phyloP scores from a whole-genome alignment of 2,113 vertebrate species.

The Corythaixoides concolor region DNA sequence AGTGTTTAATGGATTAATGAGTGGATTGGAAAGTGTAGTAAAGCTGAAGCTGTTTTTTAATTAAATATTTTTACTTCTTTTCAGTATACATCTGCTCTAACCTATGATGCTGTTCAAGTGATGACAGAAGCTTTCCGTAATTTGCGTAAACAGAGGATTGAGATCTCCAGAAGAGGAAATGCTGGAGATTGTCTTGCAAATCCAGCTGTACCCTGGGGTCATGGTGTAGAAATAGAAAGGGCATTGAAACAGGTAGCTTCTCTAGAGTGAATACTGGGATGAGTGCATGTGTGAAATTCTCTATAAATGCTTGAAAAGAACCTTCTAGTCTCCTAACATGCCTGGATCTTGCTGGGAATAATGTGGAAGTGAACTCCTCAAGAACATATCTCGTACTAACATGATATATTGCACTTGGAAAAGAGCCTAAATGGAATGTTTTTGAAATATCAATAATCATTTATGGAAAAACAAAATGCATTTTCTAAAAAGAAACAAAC shows the following conservation, averaged over 20 bases:
- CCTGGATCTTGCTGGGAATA: neutral
- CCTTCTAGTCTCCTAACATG: neutral
- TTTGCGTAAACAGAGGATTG: conserved; percentile 93
- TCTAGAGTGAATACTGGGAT: neutral
- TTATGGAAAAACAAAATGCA: neutral
- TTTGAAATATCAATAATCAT: neutral
- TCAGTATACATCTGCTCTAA: conserved; percentile 96
- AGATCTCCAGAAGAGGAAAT: conserved; percentile 93
- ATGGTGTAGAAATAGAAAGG: conserved; percentile 96
- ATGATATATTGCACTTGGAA: neutral
- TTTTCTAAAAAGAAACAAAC: neutral
- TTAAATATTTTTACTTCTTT: conserved; percentile 43
- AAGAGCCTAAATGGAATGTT: neutral
- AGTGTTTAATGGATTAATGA: neutral
- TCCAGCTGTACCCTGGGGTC: conserved; percentile 96
- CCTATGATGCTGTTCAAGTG: conserved; percentile 97
- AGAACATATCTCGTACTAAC: neutral
- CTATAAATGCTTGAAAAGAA: neutral
- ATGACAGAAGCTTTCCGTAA: conserved; percentile 98
- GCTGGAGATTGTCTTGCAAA: conserved; percentile 98
- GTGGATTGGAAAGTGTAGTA: neutral
- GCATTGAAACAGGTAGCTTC: conserved; percentile 92
- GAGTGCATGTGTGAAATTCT: neutral
- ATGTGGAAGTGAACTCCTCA: neutral
- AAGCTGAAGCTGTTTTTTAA: neutral